phyloP scores from a whole-genome alignment of 1,140 invertebrate species.

The Ostrea denselamellosa region DNA sequence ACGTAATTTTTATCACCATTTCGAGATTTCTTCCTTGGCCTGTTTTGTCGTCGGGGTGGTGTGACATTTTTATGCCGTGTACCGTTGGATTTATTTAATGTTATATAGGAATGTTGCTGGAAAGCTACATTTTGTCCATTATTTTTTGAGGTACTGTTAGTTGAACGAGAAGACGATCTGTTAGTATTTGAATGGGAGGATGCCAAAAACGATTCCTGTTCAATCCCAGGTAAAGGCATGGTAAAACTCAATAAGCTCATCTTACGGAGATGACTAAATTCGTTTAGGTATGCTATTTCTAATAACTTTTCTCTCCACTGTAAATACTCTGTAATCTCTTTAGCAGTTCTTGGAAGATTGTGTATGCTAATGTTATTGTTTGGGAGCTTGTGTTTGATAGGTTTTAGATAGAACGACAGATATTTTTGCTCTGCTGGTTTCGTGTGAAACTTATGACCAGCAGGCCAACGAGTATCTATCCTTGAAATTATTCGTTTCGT shows the following conservation, averaged over 20 bases:
- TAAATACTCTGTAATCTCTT: constrained; percentile 22
- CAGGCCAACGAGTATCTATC: constrained; percentile 30
- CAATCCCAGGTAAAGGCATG: constrained; percentile 20
- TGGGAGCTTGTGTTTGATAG: background rate
- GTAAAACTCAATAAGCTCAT: constrained; percentile 1
- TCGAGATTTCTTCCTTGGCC: background rate
- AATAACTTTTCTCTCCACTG: constrained; percentile 35
- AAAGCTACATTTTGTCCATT: background rate
- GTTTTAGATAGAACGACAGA: constrained; percentile 8
- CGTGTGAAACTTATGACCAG: constrained; percentile 11
- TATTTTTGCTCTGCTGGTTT: constrained; percentile 9
- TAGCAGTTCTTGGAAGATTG: background rate
- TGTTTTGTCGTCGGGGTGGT: background rate
- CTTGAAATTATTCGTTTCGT: background rate
- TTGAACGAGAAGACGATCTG: background rate
- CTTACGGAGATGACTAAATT: constrained; percentile 28
- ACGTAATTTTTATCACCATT: background rate
- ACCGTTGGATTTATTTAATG: background rate
- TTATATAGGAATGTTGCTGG: background rate
- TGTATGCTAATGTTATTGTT: background rate
- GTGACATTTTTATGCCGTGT: background rate
- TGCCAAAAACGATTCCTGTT: background rate
- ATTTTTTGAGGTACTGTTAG: background rate
- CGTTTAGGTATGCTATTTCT: constrained; percentile 39
- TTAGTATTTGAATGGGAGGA: background rate